Evolutionary conservation across 2,113 vertebrate species (phyloP), one percentile per base, ranked within the genome.

Genomic region (Gadus macrocephalus): DNA sequence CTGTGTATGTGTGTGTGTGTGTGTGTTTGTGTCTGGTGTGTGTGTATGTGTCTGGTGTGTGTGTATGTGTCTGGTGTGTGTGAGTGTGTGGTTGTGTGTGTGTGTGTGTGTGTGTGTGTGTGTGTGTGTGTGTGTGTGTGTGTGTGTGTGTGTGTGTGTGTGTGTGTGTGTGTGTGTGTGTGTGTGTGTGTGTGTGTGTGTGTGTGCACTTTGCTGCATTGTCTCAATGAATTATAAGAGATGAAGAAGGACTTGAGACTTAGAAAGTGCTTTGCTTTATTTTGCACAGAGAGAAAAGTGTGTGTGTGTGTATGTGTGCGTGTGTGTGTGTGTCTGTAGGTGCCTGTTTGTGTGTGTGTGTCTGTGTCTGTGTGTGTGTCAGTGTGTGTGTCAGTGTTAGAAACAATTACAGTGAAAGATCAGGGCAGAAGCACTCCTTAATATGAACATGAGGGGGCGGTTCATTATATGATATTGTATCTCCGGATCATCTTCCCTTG

Each of bases 181-280:
- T 12, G 53, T 55, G 53, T 12, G 53, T 12, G 53, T 12, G 76
- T 72, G 12, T 82, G 77, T 70, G 69, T 68, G 64, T 59, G 76
- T 53, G 70, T 74, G 63, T 70, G 62, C 79, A 81, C 78, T 85
- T 79, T 83, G 79, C 75, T 81, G 79, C 84, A 79, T 85, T 88
- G 86, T 89, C 83, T 88, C 56, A 0, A 74, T 65, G 79, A 85
- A 86, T 88, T 86, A 86, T 82, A 76, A 77, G 77, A 86, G 83
- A 83, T 53, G n/a, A 73, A 77, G 74, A 76, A 77, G 60, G 69
- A 76, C 77, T 84, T 80, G 35, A 42, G 72, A 4, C 55, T 65
- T 14, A 14, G 62, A 28, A 22, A 31, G 53, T 56, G 53, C 15
- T 12, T 7, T 62, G 61, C 11, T 62, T 4, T 27, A 9, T 15